phyloP scores from a whole-genome alignment of 2,797 vertebrate species.

The Danio kyathit region DNA sequence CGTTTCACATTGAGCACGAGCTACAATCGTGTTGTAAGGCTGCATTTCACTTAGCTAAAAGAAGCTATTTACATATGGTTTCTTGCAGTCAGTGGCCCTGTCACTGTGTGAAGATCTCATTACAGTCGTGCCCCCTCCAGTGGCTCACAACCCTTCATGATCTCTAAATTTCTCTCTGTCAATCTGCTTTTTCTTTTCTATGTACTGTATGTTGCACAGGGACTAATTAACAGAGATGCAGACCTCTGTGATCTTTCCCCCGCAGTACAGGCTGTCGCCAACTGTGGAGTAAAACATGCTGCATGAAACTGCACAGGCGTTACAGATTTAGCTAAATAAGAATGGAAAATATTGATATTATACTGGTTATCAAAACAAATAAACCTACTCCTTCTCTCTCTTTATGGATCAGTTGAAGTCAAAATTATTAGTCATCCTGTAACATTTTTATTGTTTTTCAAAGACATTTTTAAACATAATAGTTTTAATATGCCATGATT shows the following conservation, averaged over 20 bases:
- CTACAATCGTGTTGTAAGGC: constrained; percentile 45
- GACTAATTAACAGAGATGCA: constrained; percentile 58
- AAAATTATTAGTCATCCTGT: no score
- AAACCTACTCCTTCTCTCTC: no score
- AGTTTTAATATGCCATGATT: no score
- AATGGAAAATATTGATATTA: background rate
- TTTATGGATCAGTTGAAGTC: no score
- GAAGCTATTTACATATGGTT: constrained; percentile 53
- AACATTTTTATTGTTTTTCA: no score
- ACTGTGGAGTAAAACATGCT: constrained; percentile 16
- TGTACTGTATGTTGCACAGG: constrained; percentile 48
- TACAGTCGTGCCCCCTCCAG: constrained; percentile 54
- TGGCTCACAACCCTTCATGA: constrained; percentile 56
- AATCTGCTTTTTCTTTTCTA: constrained; percentile 39
- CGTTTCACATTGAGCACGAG: constrained; percentile 31
- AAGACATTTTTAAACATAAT: no score
- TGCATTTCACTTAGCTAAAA: constrained; percentile 54
- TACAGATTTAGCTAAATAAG: constrained; percentile 12
- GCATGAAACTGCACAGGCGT: constrained; percentile 4
- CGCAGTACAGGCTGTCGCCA: constrained; percentile 18
- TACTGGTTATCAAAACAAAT: background rate
- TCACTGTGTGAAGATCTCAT: constrained; percentile 53
- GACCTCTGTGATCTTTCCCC: constrained; percentile 51
- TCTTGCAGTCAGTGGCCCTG: constrained; percentile 38
- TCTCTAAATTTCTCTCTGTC: constrained; percentile 57